These are phyloP conservation scores for Antheraea pernyi DNA, from an alignment of 1,140 invertebrate genomes.

Conservation along the genomic window DNA sequence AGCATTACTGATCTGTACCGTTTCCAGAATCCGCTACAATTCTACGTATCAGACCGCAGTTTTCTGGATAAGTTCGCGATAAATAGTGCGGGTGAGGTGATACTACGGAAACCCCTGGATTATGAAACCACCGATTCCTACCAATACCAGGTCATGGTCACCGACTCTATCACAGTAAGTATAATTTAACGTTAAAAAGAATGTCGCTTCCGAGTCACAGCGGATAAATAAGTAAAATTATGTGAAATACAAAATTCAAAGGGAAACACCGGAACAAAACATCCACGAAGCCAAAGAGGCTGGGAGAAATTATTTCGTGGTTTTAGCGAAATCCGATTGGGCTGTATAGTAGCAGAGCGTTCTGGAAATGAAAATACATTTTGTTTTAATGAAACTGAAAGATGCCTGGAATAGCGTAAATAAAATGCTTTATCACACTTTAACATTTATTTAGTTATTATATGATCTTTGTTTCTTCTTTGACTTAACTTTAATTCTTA, in stretches of 20 bases:
- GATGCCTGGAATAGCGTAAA: too few relatives aligned
- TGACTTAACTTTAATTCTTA: too few relatives aligned
- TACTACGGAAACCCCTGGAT: constrained; percentile 88
- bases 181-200: constrained; percentile 4
- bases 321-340: background rate
- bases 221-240: background rate
- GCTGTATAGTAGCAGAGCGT: background rate
- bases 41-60: constrained; percentile 82
- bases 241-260: background rate
- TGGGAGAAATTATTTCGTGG: background rate
- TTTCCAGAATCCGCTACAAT: constrained; percentile 46
- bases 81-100: constrained; percentile 88
- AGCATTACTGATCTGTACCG: too few relatives aligned
- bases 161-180: constrained; percentile 88
- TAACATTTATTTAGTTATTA: too few relatives aligned
- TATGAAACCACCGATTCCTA: constrained; percentile 88
- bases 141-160: constrained; percentile 89
- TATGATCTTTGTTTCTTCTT: too few relatives aligned
- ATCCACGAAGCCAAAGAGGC: background rate
- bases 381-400: background rate
- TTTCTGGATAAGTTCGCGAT: constrained; percentile 86
- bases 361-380: background rate
- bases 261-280: background rate
- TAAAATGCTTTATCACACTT: too few relatives aligned
- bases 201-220: background rate